Evolutionary conservation across 2,113 vertebrate genomes (phyloP).

Genomic region (Platycercus adscitus): DNA sequence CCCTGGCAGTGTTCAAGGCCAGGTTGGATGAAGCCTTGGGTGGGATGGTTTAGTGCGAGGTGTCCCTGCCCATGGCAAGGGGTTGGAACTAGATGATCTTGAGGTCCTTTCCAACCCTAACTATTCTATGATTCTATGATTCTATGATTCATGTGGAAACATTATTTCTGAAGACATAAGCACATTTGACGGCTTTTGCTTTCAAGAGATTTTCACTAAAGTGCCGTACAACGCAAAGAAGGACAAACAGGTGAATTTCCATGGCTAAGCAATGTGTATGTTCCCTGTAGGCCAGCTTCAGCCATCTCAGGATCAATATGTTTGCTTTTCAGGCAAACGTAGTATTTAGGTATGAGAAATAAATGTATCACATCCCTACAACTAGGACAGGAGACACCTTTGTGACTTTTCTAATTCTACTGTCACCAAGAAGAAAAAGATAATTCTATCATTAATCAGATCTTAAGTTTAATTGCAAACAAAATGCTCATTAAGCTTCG

Average conservation of each 20-base stretch:
- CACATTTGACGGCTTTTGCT: neutral
- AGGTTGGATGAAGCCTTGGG: too few relatives aligned
- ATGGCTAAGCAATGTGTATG: neutral
- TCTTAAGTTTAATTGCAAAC: neutral
- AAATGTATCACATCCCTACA: neutral
- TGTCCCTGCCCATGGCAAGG: too few relatives aligned
- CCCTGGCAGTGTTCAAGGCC: too few relatives aligned
- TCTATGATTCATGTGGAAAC: neutral
- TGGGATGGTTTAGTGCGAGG: too few relatives aligned
- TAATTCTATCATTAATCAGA: neutral
- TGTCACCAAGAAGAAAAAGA: neutral
- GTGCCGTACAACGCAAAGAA: neutral
- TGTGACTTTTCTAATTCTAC: neutral
- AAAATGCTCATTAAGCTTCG: neutral
- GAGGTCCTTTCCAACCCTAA: too few relatives aligned
- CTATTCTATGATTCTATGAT: too few relatives aligned
- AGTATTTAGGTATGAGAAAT: neutral
- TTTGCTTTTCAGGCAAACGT: neutral
- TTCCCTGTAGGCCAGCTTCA: neutral
- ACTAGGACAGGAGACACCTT: neutral
- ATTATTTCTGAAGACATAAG: neutral
- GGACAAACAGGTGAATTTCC: neutral
- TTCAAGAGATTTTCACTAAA: neutral
- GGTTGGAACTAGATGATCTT: too few relatives aligned
- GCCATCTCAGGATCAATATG: neutral